Conservation (phyloP, 2,113 vertebrate species). For the Atractosteus spatula region DNA sequence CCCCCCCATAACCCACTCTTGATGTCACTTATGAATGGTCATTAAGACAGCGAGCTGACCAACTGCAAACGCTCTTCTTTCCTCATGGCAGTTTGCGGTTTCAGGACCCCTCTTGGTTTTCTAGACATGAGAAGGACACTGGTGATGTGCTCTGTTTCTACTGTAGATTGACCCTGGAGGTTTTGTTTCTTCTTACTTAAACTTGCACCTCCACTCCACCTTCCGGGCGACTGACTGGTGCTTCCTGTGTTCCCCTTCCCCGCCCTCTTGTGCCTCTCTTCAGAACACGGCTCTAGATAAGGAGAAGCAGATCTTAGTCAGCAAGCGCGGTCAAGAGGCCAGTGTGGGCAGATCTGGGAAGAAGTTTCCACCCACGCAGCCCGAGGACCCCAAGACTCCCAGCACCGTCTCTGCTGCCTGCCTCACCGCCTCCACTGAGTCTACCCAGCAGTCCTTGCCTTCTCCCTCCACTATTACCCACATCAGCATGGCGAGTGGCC, state of each 20-base stretch:
- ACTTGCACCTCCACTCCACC: neutral
- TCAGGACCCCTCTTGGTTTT: neutral
- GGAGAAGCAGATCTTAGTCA: conserved; percentile 77
- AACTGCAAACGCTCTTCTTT: neutral
- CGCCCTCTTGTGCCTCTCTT: conserved; percentile 17
- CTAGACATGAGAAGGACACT: neutral
- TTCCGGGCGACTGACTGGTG: neutral
- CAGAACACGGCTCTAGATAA: conserved; percentile 98
- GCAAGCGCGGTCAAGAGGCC: conserved; percentile 57
- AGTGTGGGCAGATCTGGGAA: conserved; percentile 40
- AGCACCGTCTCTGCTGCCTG: conserved; percentile 32
- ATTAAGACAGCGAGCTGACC: no score
- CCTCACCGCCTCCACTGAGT: conserved; percentile 44
- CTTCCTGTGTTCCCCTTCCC: neutral
- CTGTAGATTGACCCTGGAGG: conserved; percentile 13
- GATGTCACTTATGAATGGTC: no score
- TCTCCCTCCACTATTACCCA: neutral
- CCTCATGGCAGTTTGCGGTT: neutral
- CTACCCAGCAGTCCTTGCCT: conserved; percentile 22
- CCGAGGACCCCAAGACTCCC: conserved; percentile 32
- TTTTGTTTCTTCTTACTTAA: neutral
- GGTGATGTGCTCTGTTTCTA: conserved; percentile 6
- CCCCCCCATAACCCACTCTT: no score
- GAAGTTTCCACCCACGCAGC: conserved; percentile 35
- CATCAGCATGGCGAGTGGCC: conserved; percentile 36